Evolutionary conservation across 2,113 vertebrate genomes (phyloP), one percentile per base, ranked within the genome.

Genomic region (Entosphenus tridentatus): DNA sequence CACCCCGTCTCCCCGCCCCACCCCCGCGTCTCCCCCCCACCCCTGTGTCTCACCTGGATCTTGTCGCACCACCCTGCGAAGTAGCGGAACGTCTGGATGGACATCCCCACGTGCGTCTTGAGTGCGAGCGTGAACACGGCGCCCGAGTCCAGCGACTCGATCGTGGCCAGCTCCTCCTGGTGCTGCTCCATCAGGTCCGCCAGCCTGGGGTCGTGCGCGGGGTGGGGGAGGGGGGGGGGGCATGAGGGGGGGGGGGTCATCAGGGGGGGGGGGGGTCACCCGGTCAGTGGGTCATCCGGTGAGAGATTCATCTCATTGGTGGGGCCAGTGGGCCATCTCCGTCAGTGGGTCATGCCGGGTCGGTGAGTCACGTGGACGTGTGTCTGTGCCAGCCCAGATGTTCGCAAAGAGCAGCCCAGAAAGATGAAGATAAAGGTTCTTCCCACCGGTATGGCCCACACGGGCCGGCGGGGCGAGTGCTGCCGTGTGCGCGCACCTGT

Each of bases 51-150:
- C 58, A 85, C 83, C 75, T 85, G 82, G 67, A 85, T 84, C 75
- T 85, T 85, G 74, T 85, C 83, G 70, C 83, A 84, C 83, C 83
- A 85, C 69, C 83, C 83, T 1, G 83, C 82, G 16, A 85, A 85
- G 71, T 85, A 84, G 70, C 81, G 78, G 73, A 85, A 85, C 7
- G 83, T 84, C 71, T 85, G 83, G 71, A 84, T 82, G 71, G 83
- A 84, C 83, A 85, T 85, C 70, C 83, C 83, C 16, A 85, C 77
- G 1, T 85, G 83, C 54, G 83, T 85, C 75, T 85, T 85, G 12
- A 85, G 77, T 6, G 83, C 83, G 74, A 85, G 75, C 12, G 83
- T 84, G 76, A 84, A 85, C 57, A 84, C 83, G 0, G 83, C 83
- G 55, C 83, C 83, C 0, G 83, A 85, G 78, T 85, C 83, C 2